phyloP scores from a whole-genome alignment of 2,797 vertebrate genomes.

The Macroramphosus scolopax region DNA sequence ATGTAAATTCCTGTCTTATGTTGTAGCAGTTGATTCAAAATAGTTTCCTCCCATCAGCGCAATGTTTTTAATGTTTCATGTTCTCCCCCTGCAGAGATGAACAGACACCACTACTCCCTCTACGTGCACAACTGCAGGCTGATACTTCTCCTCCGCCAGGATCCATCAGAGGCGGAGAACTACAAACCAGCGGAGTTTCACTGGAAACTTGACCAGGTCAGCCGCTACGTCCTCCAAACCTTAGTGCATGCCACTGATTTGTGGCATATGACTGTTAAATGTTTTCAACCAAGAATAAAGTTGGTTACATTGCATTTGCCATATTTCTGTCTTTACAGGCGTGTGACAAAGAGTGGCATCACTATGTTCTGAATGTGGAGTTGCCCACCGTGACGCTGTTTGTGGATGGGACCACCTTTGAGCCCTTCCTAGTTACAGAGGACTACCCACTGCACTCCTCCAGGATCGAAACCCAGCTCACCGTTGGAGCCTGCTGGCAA shows the following conservation, averaged over 20 bases:
- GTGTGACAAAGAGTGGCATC: slow-evolving; percentile 98
- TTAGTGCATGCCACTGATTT: neutral
- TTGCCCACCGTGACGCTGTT: slow-evolving; percentile 87
- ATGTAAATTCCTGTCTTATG: no score
- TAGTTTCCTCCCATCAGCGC: no score
- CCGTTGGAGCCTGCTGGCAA: slow-evolving; percentile 98
- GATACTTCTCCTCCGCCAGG: slow-evolving; percentile 92
- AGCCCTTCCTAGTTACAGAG: slow-evolving; percentile 94
- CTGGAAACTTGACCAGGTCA: slow-evolving; percentile 95
- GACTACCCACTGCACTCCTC: slow-evolving; percentile 93
- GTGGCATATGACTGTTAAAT: neutral
- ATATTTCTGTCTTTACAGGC: slow-evolving; percentile 70
- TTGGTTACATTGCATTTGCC: neutral
- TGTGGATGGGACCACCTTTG: slow-evolving; percentile 87
- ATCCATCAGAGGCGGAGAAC: slow-evolving; percentile 84
- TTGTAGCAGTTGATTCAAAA: no score
- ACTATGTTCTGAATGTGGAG: slow-evolving; percentile 93
- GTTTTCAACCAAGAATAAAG: no score
- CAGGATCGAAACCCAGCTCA: slow-evolving; percentile 90
- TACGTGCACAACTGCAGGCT: slow-evolving; percentile 94
- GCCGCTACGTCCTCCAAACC: slow-evolving; percentile 10
- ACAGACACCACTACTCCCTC: slow-evolving; percentile 91
- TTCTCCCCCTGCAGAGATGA: slow-evolving; percentile 84
- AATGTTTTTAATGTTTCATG: neutral
- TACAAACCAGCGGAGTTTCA: slow-evolving; percentile 96